phyloP scores from a whole-genome alignment of 2,888 invertebrate species.

The Thyatira batis region DNA sequence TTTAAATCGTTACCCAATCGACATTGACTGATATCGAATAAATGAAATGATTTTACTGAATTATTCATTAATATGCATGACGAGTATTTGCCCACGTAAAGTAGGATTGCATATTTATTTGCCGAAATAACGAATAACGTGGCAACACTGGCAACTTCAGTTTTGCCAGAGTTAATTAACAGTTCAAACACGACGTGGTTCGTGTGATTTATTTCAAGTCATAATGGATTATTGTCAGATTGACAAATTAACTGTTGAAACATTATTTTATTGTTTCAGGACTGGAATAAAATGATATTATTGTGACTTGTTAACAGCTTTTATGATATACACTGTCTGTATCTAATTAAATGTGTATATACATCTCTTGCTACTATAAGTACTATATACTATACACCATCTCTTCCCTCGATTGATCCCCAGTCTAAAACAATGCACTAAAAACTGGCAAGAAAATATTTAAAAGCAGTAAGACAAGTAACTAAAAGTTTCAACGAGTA shows the following conservation, averaged over 20 bases:
- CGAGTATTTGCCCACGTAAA: neutral
- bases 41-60: neutral
- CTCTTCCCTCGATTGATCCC: too few species aligned
- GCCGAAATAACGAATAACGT: slow-evolving; percentile 8
- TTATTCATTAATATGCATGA: slow-evolving; percentile 1
- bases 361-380: too few species aligned
- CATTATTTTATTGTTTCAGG: neutral
- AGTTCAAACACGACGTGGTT: slow-evolving; percentile 20
- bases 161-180: slow-evolving; percentile 24
- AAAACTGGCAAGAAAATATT: too few species aligned
- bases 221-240: slow-evolving; percentile 2
- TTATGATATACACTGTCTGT: too few species aligned
- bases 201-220: slow-evolving; percentile 21
- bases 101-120: neutral
- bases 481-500: neutral
- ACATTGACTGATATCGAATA: neutral
- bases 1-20: neutral
- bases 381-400: too few species aligned
- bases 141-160: slow-evolving; percentile 9
- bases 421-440: too few species aligned
- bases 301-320: neutral
- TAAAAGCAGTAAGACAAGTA: neutral
- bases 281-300: neutral
- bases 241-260: slow-evolving; percentile 4
- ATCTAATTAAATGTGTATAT: too few species aligned